Evolutionary conservation across 2,797 vertebrate genomes (phyloP).

Genomic region (Anguilla obscura): DNA sequence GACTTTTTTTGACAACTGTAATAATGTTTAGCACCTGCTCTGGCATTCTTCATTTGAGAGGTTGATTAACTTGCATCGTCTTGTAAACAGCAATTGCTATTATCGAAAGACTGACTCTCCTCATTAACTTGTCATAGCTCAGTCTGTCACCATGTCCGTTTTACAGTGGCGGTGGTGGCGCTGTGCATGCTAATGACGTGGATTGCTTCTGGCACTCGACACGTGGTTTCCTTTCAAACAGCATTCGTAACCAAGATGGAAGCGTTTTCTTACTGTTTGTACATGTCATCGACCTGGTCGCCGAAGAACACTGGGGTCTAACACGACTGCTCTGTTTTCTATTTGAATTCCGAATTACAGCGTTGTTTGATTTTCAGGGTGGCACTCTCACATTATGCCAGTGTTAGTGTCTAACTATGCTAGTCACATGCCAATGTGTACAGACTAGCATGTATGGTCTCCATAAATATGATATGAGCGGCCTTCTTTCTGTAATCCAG

Average conservation of each 20-base stretch:
- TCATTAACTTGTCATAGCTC: constrained; percentile 22
- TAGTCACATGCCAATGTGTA: too few species aligned
- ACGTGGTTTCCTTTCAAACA: not conserved
- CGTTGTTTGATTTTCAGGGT: too few species aligned
- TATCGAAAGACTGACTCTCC: constrained; percentile 20
- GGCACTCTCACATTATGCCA: not conserved
- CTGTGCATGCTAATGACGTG: constrained; percentile 22
- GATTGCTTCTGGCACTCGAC: constrained; percentile 7
- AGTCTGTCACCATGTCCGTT: not conserved
- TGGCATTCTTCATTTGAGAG: not conserved
- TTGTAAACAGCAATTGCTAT: constrained; percentile 31
- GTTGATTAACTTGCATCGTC: constrained; percentile 32
- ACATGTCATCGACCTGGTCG: not conserved
- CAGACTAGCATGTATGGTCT: too few species aligned
- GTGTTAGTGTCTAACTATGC: not conserved
- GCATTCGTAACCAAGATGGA: not conserved
- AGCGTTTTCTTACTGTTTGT: not conserved
- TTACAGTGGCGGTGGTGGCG: not conserved
- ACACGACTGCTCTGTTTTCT: not conserved
- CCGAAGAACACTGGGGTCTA: not conserved
- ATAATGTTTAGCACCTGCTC: constrained; percentile 3
- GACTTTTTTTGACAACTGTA: not conserved
- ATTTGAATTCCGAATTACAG: too few species aligned
- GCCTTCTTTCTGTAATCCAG: too few species aligned
- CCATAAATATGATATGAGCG: too few species aligned